Evolutionary conservation across 2,113 vertebrate genomes (phyloP), one percentile per base, ranked within the genome.

Genomic region (Bubo scandiacus): DNA sequence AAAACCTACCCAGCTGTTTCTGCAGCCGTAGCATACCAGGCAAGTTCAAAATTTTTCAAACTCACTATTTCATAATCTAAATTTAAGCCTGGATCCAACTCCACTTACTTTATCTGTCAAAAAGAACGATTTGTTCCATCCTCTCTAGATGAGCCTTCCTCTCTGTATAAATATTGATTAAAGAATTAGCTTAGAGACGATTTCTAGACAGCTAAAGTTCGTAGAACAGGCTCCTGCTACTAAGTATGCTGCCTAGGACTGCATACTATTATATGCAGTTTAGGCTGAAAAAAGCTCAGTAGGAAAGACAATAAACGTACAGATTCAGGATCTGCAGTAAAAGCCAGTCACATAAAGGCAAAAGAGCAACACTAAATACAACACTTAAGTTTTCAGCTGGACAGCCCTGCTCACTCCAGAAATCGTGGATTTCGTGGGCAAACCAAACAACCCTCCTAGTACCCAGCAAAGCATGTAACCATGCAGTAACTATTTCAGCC

Each of bases 141-240:
- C 94, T 57, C 45, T 61, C 34, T 15, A 61, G 61, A 79, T 43
- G 6, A 90, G 51, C 34, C 65, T 74, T 74, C 61, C 51, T 57
- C 40, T 32, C 79, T 52, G 52, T 57, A 93, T 57, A 75, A 89
- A 90, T 90, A 90, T 52, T 88, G 55, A 95, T 85, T 45, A 77
- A 27, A 71, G 52, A 45, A 66, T 58, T 22, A 78, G 61, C 43
- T 95, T 59, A 43, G 59, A 88, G 36, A 68, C 34, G 73, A 52
- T 70, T 90, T 88, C 70, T 78, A 73, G 54, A 21, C 23, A 74
- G 38, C 38, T 81, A 4, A 65, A 81, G 75, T 55, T 66, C 6
- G 4, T 70, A 12, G 84, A 92, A 43, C 1, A 1, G 9, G 34
- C 57, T 73, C 34, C 63, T 75, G 17, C 42, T 90, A 86, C 63